Percentiles rank a stretch among this genome's conserved stretches.
phyloP scores from a whole-genome alignment of 1,140 invertebrate genomes.

The Drosophila pandora region DNA sequence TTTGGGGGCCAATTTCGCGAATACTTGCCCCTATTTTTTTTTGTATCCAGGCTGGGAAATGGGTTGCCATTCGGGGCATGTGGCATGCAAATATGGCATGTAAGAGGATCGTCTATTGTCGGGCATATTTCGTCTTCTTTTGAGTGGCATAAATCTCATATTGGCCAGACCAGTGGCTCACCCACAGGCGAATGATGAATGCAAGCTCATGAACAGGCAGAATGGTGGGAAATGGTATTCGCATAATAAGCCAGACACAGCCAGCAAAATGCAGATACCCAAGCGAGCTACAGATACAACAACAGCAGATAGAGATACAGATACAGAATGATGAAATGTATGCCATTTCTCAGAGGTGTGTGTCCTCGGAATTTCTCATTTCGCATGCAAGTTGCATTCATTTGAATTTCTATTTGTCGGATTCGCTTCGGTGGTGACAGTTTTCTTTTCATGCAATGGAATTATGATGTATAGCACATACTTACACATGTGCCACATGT shows the following conservation, averaged over 20 bases:
- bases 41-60: background rate
- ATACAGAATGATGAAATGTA: slow-evolving; percentile 10
- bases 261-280: slow-evolving; percentile 33
- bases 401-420: slow-evolving; percentile 47
- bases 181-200: slow-evolving; percentile 42
- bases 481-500: slow-evolving; percentile 11
- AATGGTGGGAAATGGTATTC: slow-evolving; percentile 22
- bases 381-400: slow-evolving; percentile 64
- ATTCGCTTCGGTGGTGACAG: slow-evolving; percentile 25
- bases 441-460: slow-evolving; percentile 1
- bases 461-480: slow-evolving; percentile 8
- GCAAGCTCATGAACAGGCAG: slow-evolving; percentile 41
- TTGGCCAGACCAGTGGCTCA: slow-evolving; percentile 21
- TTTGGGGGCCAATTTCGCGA: slow-evolving; percentile 52
- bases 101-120: slow-evolving; percentile 44
- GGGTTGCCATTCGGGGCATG: slow-evolving; percentile 29
- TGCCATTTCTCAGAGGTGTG: slow-evolving; percentile 16
- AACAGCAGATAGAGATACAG: slow-evolving; percentile 17
- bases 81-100: slow-evolving; percentile 49
- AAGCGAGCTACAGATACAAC: slow-evolving; percentile 1
- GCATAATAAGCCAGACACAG: slow-evolving; percentile 51
- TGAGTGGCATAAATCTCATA: slow-evolving; percentile 68
- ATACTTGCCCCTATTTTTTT: slow-evolving; percentile 6
- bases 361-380: slow-evolving; percentile 34
- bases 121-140: slow-evolving; percentile 44